phyloP scores from a whole-genome alignment of 2,113 vertebrate genomes.

The Melanerpes aurifrons region DNA sequence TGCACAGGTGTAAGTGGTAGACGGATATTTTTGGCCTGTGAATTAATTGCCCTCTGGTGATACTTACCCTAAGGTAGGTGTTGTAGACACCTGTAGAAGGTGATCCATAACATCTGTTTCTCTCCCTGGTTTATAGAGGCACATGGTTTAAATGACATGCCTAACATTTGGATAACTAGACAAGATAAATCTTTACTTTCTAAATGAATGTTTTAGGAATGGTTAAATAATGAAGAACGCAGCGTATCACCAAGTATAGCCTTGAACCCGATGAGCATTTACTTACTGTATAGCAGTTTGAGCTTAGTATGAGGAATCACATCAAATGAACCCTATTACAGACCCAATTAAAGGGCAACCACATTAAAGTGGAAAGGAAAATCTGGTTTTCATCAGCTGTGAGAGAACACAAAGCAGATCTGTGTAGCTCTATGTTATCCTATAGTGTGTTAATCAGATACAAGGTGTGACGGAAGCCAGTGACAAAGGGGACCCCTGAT shows the following conservation, averaged over 20 bases:
- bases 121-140: not conserved
- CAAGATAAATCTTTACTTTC: not conserved
- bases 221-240: conserved; percentile 11
- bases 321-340: conserved; percentile 78
- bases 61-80: not conserved
- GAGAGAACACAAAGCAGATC: conserved; percentile 77
- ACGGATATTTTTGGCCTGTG: not conserved
- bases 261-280: conserved; percentile 46
- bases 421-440: conserved; percentile 74
- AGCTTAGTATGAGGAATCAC: conserved; percentile 63
- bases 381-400: conserved; percentile 79
- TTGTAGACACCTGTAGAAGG: conserved; percentile 11
- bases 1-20: not conserved
- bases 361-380: conserved; percentile 78
- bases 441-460: conserved; percentile 77
- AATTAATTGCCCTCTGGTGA: not conserved
- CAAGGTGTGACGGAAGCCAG: conserved; percentile 79
- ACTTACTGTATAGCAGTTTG: conserved; percentile 45
- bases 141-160: not conserved
- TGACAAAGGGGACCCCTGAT: conserved; percentile 77
- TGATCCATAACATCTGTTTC: conserved; percentile 23
- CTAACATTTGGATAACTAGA: not conserved
- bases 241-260: not conserved
- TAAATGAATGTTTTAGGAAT: not conserved
- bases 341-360: conserved; percentile 74